Conservation (phyloP, 2,888 invertebrate genomes). For the Drosophila parthenogenetica region DNA sequence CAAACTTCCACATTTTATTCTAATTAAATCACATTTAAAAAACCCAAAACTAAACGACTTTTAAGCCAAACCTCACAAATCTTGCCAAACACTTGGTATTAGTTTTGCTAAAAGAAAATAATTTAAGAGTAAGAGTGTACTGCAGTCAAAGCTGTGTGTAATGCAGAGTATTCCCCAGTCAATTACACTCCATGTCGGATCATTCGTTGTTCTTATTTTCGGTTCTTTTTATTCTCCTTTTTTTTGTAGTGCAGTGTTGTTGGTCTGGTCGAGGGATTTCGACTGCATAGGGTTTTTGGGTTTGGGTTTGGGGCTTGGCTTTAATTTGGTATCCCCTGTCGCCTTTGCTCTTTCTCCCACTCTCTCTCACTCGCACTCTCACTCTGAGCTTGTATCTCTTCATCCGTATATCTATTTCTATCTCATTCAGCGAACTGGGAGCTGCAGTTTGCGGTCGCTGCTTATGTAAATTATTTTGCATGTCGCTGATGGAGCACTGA, state of each 20-base stretch:
- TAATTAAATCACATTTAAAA: no score
- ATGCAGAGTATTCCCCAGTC: conserved; percentile 11
- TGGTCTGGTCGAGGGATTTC: conserved; percentile 69
- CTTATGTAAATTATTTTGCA: conserved; percentile 78
- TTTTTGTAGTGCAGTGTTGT: conserved; percentile 43
- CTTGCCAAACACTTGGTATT: no score
- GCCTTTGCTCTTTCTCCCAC: conserved; percentile 33
- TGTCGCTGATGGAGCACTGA: conserved; percentile 54
- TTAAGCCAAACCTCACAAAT: not conserved
- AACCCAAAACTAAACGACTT: no score
- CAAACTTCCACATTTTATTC: no score
- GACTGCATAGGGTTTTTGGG: conserved; percentile 66
- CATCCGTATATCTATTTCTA: conserved; percentile 6
- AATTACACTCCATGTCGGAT: conserved; percentile 1
- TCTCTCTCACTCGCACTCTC: not conserved
- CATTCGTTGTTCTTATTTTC: conserved; percentile 17
- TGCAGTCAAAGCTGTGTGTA: not conserved
- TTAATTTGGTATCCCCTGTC: conserved; percentile 74
- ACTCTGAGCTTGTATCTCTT: not conserved
- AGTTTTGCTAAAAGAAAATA: not conserved
- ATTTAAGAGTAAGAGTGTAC: not conserved
- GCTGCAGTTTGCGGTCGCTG: conserved; percentile 77
- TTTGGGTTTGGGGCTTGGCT: conserved; percentile 62
- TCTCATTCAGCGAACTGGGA: conserved; percentile 23
- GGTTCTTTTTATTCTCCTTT: conserved; percentile 21